Conservation (phyloP, 2,888 invertebrate genomes). For the Lasius platythorax region DNA sequence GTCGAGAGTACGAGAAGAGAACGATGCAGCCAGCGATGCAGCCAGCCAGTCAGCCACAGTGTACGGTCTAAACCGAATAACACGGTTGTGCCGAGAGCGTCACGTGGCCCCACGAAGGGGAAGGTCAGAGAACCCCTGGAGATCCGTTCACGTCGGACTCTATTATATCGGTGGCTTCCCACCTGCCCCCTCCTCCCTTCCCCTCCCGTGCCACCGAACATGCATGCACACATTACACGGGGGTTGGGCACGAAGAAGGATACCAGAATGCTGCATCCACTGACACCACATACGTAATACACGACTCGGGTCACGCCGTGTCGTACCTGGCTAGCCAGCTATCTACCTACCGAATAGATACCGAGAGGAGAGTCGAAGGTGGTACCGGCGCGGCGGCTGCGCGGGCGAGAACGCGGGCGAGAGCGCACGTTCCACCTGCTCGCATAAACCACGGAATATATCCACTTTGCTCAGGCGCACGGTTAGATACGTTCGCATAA, state of each 20-base stretch:
- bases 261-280: conserved; percentile 63
- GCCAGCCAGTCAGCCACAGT: conserved; percentile 31
- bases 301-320: conserved; percentile 57
- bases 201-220: conserved; percentile 57
- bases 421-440: conserved; percentile 71
- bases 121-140: conserved; percentile 78
- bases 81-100: conserved; percentile 58
- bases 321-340: conserved; percentile 19
- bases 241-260: conserved; percentile 76
- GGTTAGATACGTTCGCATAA: conserved; percentile 58
- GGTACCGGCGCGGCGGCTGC: conserved; percentile 35
- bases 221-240: conserved; percentile 74
- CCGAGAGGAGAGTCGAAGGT: conserved; percentile 15
- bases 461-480: conserved; percentile 49
- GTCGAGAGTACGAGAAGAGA: conserved; percentile 27
- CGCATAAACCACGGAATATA: conserved; percentile 59
- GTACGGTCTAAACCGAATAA: conserved; percentile 59
- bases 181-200: conserved; percentile 23
- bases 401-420: conserved; percentile 57
- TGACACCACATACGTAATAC: conserved; percentile 75
- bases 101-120: conserved; percentile 72
- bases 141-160: conserved; percentile 75
- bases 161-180: conserved; percentile 77
- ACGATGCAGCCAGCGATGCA: not conserved
- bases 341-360: conserved; percentile 50